phyloP scores from a whole-genome alignment of 1,140 invertebrate species.

The Drosophila sproati region DNA sequence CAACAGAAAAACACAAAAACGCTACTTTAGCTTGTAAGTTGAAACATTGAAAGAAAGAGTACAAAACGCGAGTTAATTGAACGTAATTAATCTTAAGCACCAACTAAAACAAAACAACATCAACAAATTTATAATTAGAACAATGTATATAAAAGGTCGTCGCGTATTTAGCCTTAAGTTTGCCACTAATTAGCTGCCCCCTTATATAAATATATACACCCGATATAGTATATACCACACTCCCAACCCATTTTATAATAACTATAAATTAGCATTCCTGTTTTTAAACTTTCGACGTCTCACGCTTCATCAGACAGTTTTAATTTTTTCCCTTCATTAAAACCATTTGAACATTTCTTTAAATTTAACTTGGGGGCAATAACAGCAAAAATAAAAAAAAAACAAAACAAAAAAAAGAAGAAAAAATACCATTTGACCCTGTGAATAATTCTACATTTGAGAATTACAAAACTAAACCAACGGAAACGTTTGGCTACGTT shows the following conservation, averaged over 20 bases:
- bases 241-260: neutral
- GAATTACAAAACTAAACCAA: conserved; percentile 4
- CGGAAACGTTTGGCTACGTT: conserved; percentile 6
- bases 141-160: conserved; percentile 37
- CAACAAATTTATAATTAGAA: conserved; percentile 28
- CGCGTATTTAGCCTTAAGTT: conserved; percentile 42
- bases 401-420: neutral
- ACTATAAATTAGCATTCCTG: neutral
- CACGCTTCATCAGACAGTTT: neutral
- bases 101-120: conserved; percentile 13
- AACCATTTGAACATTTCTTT: conserved; percentile 3
- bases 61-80: conserved; percentile 76
- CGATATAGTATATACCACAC: too few species aligned
- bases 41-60: conserved; percentile 71
- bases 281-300: neutral
- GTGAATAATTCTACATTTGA: conserved; percentile 51
- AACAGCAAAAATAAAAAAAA: neutral
- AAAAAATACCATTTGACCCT: conserved; percentile 37
- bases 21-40: conserved; percentile 47
- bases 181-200: neutral
- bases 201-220: neutral
- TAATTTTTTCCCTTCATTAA: neutral
- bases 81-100: conserved; percentile 49
- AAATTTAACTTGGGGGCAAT: neutral
- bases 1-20: conserved; percentile 34